Conservation (phyloP, 37 sponge, comb jelly and placozoan genomes). For the Amphimedon queenslandica region DNA sequence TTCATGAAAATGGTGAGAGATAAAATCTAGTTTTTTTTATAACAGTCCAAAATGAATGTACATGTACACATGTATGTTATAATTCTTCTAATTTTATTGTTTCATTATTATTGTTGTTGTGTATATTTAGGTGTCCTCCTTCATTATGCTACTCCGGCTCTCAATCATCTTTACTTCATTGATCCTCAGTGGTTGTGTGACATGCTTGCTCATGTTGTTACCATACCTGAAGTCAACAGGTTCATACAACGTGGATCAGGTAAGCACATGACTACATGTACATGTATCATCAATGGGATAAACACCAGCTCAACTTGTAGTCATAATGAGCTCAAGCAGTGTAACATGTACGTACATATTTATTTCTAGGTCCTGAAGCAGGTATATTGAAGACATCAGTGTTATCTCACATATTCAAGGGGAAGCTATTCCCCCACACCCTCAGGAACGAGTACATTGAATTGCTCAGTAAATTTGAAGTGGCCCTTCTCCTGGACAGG, state of each 20-base stretch:
- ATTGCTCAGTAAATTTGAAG: conserved; percentile 85
- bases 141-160: conserved; percentile 85
- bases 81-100: no score
- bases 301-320: no score
- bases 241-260: conserved; percentile 52
- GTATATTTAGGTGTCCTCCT: conserved; percentile 62
- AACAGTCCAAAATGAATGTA: not conserved
- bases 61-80: no score
- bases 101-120: not conserved
- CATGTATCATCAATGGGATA: not conserved
- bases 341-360: not conserved
- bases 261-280: conserved; percentile 4
- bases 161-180: conserved; percentile 87
- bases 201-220: conserved; percentile 93
- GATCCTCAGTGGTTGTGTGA: conserved; percentile 97
- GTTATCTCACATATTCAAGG: conserved; percentile 80
- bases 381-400: conserved; percentile 71
- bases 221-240: conserved; percentile 86
- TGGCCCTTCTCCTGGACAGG: conserved; percentile 68
- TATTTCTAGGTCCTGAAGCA: conserved; percentile 59
- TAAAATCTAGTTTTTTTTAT: no score
- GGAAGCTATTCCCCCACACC: conserved; percentile 65
- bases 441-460: conserved; percentile 79
- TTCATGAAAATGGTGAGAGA: conserved; percentile 87
- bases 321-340: no score